These are phyloP conservation scores for Acanthornis magna DNA, from an alignment of 2,797 vertebrate genomes.

Conservation along the genomic window DNA sequence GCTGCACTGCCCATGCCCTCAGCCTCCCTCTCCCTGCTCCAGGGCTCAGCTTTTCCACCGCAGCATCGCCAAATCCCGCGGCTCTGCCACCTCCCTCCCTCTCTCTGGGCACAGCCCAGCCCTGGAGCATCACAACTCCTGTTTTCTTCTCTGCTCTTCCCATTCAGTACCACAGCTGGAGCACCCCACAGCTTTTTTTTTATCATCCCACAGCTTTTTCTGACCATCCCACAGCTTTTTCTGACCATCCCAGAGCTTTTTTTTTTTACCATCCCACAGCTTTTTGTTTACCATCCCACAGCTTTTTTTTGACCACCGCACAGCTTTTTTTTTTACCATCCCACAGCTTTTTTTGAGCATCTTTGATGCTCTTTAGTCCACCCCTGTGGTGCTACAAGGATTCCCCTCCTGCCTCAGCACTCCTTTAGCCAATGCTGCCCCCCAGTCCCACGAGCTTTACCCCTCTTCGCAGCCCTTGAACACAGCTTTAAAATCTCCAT, in stretches of 20 bases:
- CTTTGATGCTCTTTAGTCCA: neutral
- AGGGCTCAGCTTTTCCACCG: neutral
- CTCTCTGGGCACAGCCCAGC: neutral
- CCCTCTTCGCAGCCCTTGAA: neutral
- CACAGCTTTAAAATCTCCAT: neutral
- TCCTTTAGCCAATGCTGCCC: neutral
- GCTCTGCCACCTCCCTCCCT: neutral
- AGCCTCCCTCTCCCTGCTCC: neutral
- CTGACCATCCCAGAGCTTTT: no score
- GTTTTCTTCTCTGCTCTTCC: neutral
- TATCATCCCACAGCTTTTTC: no score
- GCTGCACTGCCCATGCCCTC: neutral
- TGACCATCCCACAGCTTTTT: no score
- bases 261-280: no score
- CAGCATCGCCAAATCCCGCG: neutral
- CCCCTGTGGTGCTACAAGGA: accelerated
- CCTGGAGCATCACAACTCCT: neutral
- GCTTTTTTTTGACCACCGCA: no score
- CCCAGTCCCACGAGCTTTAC: neutral
- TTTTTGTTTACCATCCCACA: no score
- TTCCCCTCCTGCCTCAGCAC: neutral
- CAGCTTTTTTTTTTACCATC: no score
- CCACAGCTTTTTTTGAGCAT: no score
- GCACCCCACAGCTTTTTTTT: no score
- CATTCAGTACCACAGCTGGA: neutral